These are phyloP conservation scores for Otocyon megalotis DNA, from an alignment of 2,113 vertebrate genomes.

Conservation along the genomic window DNA sequence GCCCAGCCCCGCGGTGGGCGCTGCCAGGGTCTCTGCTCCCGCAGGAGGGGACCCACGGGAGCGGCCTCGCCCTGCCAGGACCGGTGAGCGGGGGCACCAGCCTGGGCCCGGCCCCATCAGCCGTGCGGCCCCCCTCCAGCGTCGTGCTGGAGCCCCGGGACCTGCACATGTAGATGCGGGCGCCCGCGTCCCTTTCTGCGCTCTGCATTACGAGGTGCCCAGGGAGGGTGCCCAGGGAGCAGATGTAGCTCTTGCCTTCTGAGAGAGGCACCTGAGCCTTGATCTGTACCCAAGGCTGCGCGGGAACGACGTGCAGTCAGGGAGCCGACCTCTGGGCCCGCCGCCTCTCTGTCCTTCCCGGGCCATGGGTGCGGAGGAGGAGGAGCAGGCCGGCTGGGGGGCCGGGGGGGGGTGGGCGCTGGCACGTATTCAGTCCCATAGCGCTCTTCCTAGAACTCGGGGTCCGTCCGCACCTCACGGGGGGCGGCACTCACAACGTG, in stretches of 20 bases:
- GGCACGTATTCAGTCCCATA: not conserved
- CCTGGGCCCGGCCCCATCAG: too few relatives aligned
- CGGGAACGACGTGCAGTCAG: not conserved
- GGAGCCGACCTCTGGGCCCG: not conserved
- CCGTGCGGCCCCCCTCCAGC: too few relatives aligned
- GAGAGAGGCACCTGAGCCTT: not conserved
- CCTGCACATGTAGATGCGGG: too few relatives aligned
- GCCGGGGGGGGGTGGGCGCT: not conserved
- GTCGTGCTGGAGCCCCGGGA: too few relatives aligned
- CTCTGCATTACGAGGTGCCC: not conserved
- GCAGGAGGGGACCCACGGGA: too few relatives aligned
- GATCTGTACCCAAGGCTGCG: not conserved
- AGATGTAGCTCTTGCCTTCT: not conserved
- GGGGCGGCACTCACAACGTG: not conserved
- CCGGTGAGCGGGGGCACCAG: too few relatives aligned
- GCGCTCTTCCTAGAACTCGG: not conserved
- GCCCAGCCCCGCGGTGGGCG: too few relatives aligned
- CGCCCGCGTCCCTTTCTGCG: too few relatives aligned
- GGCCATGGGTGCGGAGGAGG: not conserved
- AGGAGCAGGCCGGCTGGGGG: not conserved
- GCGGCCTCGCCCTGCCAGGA: too few relatives aligned
- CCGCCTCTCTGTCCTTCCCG: not conserved
- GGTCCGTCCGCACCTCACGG: too few relatives aligned
- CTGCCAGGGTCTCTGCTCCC: too few relatives aligned
- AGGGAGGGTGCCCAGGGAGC: not conserved